Evolutionary conservation across 2,113 vertebrate species (phyloP), one percentile per base, ranked within the genome.

Genomic region (Haliaeetus leucogaster): DNA sequence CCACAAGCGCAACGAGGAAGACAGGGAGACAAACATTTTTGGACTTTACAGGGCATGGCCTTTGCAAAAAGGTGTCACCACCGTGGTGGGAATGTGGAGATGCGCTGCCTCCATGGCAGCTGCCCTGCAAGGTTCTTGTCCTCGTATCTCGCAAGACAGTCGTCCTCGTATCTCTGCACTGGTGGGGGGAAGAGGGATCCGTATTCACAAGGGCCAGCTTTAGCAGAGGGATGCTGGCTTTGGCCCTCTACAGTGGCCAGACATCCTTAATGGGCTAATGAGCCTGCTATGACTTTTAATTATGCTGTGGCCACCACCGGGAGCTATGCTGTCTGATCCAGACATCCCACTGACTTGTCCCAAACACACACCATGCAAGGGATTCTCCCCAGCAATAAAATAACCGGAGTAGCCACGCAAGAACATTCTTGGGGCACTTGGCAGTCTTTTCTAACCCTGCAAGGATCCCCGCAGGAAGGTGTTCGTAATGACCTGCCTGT

Each of bases 251-350:
- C 47, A 50, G 21, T 12, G 43, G 30, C 63, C 55, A 66, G 61
- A 63, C 22, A 58, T 48, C 72, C 68, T 48, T 61, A 48, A 34
- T 6, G 55, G 73, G 81, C 48, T 55, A 74, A 80, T 12, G 14
- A 65, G 17, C 65, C 63, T 55, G 47, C 52, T 47, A 2, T 6
- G 55, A 23, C 19, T 90, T 65, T 73, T 12, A 53, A 65, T 92
- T 36, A 10, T 9, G 4, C 13, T 20, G 22, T 50, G 56, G 10
- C 40, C 61, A 20, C 38, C 18, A 8, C 0, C 0, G 0, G 65
- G 62, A 78, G 47, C 82, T 53, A 5, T 10, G 18, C 43, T 58
- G 14, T 10, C 48, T 22, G 52, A 62, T 61, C 61, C 62, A 32
- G 71, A 30, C 38, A 16, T 48, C 83, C 68, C 72, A 56, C 32